Conservation (phyloP, 2,888 invertebrate species). For the Autographa gamma region DNA sequence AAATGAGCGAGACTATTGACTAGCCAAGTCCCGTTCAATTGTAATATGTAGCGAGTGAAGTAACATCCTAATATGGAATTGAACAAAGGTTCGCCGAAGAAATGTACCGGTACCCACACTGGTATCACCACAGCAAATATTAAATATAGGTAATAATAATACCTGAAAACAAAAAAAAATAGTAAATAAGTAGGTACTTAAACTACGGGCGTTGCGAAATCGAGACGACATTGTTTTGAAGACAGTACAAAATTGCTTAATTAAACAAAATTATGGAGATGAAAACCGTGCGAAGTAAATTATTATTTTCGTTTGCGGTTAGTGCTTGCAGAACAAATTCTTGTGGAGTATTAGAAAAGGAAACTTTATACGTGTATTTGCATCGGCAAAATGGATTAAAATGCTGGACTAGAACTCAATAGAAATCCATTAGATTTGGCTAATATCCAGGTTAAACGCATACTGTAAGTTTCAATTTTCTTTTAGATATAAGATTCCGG, state of each 20-base stretch:
- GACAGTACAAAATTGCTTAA: not conserved
- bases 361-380: too few species aligned
- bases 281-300: not conserved
- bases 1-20: slow-evolving; percentile 95
- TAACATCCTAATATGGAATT: slow-evolving; percentile 90
- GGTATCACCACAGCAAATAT: slow-evolving; percentile 90
- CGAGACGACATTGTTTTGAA: not conserved
- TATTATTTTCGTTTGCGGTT: not conserved
- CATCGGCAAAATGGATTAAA: not conserved
- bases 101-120: slow-evolving; percentile 90
- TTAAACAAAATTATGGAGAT: not conserved
- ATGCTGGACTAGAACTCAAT: too few species aligned
- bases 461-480: not conserved
- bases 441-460: not conserved
- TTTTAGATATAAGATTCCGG: too few species aligned
- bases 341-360: not conserved
- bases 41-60: slow-evolving; percentile 89
- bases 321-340: not conserved
- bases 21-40: slow-evolving; percentile 94
- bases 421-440: not conserved
- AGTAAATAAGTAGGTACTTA: not conserved
- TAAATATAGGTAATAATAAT: slow-evolving; percentile 90
- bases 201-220: not conserved
- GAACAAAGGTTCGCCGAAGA: slow-evolving; percentile 91
- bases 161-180: slow-evolving; percentile 84